Conservation (phyloP, 2,113 vertebrate genomes). For the Poeciliopsis prolifica region DNA sequence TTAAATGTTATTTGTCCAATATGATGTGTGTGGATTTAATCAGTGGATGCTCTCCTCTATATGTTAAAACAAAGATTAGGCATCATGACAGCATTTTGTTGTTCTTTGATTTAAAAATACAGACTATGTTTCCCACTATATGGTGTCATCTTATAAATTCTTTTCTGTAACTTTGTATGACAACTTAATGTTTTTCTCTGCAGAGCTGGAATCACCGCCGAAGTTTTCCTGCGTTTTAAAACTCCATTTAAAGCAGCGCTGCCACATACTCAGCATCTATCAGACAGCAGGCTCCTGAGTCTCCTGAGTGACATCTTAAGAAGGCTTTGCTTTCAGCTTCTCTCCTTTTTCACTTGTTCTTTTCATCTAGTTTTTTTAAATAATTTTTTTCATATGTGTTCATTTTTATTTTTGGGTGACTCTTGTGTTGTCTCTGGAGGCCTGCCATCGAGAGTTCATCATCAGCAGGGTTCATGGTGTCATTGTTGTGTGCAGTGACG, state of each 20-base stretch:
- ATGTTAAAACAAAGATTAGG: too few species aligned
- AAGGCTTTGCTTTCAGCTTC: constrained; percentile 40
- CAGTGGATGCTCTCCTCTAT: neutral
- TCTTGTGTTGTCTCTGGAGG: constrained; percentile 33
- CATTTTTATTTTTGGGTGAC: constrained; percentile 1
- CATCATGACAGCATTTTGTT: neutral
- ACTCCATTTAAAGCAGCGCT: constrained; percentile 45
- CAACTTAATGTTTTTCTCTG: neutral
- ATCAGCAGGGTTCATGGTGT: constrained; percentile 34
- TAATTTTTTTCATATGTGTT: neutral
- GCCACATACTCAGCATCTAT: constrained; percentile 40
- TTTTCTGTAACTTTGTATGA: fast-evolving
- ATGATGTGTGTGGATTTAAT: neutral
- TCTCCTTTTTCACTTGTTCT: constrained; percentile 7
- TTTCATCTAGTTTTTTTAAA: neutral
- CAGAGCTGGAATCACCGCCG: constrained; percentile 6
- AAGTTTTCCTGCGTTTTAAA: constrained; percentile 16
- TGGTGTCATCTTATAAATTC: too few species aligned
- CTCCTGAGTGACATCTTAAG: constrained; percentile 59
- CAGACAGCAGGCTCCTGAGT: constrained; percentile 41
- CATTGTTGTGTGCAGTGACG: constrained; percentile 25
- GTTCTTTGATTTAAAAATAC: neutral
- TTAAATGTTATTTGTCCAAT: neutral
- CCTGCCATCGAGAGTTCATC: constrained; percentile 46
- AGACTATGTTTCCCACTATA: neutral